phyloP scores from a whole-genome alignment of 1,140 invertebrate species.

The Aricia agestis region DNA sequence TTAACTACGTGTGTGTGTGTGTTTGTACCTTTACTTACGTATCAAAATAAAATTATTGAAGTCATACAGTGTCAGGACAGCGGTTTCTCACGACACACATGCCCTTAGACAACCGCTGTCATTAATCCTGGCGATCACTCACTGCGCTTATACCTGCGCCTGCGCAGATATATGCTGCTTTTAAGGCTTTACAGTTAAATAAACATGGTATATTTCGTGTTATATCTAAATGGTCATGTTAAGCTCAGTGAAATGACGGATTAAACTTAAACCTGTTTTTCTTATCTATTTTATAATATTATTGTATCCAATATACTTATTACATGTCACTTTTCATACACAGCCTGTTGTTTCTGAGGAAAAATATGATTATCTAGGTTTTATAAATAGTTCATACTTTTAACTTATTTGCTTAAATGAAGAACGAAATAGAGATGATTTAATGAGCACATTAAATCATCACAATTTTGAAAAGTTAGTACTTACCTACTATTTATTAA shows the following conservation, averaged over 20 bases:
- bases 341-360: too few species aligned
- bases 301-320: too few species aligned
- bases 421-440: too few species aligned
- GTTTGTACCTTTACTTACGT: too few species aligned
- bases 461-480: neutral
- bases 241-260: neutral
- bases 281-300: neutral
- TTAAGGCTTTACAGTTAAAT: constrained; percentile 9
- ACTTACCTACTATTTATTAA: neutral
- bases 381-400: too few species aligned
- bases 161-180: neutral
- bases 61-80: neutral
- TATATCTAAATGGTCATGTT: constrained; percentile 1
- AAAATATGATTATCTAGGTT: too few species aligned
- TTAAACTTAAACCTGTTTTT: neutral
- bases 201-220: neutral
- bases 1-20: too few species aligned
- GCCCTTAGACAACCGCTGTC: neutral
- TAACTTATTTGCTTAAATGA: too few species aligned
- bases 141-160: neutral
- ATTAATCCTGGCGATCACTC: neutral
- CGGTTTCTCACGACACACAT: constrained; percentile 3
- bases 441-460: too few species aligned
- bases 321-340: too few species aligned
- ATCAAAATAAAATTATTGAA: neutral